Conservation (phyloP, 2,888 invertebrate genomes). For the Tubulanus polymorphus region DNA sequence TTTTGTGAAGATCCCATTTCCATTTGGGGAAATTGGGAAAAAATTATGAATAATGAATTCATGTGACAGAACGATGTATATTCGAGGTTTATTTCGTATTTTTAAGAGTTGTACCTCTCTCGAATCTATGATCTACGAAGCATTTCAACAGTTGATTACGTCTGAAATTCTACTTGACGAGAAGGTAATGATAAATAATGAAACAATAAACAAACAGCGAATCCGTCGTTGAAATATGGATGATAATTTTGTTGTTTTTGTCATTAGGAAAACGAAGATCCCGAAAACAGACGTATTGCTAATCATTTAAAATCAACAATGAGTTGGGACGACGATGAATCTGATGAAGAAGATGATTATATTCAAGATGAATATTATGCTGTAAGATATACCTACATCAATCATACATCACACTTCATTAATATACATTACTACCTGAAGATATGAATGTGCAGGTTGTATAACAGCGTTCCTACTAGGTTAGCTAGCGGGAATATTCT, state of each 20-base stretch:
- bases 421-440: no score
- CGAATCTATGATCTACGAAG: slow-evolving; percentile 60
- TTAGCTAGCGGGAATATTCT: no score
- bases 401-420: no score
- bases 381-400: no score
- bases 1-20: no score
- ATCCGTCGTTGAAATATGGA: not conserved
- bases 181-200: slow-evolving; percentile 20
- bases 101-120: slow-evolving; percentile 76
- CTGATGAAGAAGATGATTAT: slow-evolving; percentile 24
- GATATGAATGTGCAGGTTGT: no score
- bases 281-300: slow-evolving; percentile 25
- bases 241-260: slow-evolving; percentile 17
- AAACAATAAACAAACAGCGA: not conserved
- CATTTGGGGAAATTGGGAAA: no score
- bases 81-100: no score
- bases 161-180: slow-evolving; percentile 49
- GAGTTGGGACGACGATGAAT: slow-evolving; percentile 32
- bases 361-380: no score
- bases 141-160: slow-evolving; percentile 62
- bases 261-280: not conserved
- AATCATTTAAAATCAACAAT: slow-evolving; percentile 24
- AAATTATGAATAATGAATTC: no score
- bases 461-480: no score
- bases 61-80: no score